phyloP scores from a whole-genome alignment of 2,888 invertebrate genomes.

The Clanis bilineata region DNA sequence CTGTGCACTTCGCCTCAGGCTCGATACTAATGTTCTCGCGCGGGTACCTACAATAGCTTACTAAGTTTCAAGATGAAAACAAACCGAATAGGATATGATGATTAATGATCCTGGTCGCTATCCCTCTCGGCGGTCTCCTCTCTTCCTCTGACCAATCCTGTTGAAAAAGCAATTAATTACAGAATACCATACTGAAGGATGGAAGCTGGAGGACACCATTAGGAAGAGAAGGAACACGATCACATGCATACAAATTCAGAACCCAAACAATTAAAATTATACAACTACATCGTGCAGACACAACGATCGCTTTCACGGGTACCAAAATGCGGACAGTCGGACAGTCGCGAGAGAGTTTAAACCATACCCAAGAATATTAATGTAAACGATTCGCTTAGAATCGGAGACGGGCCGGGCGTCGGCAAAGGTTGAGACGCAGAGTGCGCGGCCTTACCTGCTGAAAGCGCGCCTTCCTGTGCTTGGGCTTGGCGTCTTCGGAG shows the following conservation, averaged over 20 bases:
- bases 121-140: conserved; percentile 76
- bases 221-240: not conserved
- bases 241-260: conserved; percentile 31
- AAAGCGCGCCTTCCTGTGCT: conserved; percentile 93
- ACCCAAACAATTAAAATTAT: conserved; percentile 24
- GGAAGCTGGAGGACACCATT: not conserved
- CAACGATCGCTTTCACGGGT: conserved; percentile 19
- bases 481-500: conserved; percentile 83
- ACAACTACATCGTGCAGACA: conserved; percentile 40
- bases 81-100: conserved; percentile 80
- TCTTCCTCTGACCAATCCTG: conserved; percentile 81
- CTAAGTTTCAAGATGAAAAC: conserved; percentile 17
- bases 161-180: conserved; percentile 30
- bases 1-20: no score
- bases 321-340: conserved; percentile 20
- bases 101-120: conserved; percentile 80
- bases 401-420: conserved; percentile 2
- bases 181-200: not conserved
- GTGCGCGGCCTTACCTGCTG: conserved; percentile 84
- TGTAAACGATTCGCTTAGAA: not conserved
- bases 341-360: conserved; percentile 14
- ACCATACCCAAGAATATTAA: not conserved
- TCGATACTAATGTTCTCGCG: no score
- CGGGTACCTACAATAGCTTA: no score
- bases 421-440: conserved; percentile 13